phyloP scores from a whole-genome alignment of 2,797 vertebrate genomes.

The Graptemys geographica region DNA sequence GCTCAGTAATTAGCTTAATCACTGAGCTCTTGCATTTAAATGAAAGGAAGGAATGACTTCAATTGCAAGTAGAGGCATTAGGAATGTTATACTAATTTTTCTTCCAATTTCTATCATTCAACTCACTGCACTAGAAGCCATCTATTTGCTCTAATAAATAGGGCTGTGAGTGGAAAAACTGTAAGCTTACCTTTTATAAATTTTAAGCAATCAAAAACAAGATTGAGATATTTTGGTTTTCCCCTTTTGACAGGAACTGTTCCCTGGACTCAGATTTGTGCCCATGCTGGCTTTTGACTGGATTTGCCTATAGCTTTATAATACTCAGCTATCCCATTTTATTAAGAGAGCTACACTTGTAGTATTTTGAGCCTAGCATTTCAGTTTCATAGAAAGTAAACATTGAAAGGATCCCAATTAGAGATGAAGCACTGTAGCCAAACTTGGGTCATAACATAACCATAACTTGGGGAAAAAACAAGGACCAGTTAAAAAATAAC shows the following conservation, averaged over 20 bases:
- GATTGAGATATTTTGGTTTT: neutral
- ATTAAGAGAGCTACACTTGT: neutral
- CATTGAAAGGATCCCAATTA: neutral
- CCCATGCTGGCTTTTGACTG: neutral
- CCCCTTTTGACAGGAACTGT: neutral
- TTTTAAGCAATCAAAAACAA: slow-evolving; percentile 1
- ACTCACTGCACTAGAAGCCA: slow-evolving; percentile 17
- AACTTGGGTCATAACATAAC: neutral
- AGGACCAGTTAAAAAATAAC: neutral
- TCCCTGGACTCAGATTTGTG: neutral
- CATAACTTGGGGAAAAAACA: neutral
- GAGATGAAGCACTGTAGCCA: neutral
- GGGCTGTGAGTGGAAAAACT: slow-evolving; percentile 5
- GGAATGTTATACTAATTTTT: neutral
- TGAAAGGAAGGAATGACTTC: neutral
- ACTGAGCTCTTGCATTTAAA: slow-evolving; percentile 15
- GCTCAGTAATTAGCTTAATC: slow-evolving; percentile 2
- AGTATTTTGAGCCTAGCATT: neutral
- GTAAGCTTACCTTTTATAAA: neutral
- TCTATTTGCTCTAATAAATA: slow-evolving; percentile 26
- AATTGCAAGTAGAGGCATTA: slow-evolving; percentile 21
- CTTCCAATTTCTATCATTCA: slow-evolving; percentile 30
- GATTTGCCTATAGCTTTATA: neutral
- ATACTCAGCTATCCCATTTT: neutral
- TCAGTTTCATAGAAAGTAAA: neutral